A percentile compares a stretch with the other conserved stretches of the same genome.
Conservation (phyloP, 2,113 vertebrate species). For the Seriola rivoliana region DNA sequence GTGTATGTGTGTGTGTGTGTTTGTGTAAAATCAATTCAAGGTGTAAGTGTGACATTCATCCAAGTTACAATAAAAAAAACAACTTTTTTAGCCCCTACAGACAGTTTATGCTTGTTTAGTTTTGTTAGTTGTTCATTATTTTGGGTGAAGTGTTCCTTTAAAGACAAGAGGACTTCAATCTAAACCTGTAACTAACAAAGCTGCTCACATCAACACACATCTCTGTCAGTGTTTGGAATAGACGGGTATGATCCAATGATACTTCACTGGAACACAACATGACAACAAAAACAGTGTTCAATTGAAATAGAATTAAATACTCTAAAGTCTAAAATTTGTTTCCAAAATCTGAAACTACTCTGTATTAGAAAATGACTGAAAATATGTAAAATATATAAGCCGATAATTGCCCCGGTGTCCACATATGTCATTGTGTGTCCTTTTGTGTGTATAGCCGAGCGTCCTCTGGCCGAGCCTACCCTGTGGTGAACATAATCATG, state of each 20-base stretch:
- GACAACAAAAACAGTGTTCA: background rate
- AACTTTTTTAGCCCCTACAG: no score
- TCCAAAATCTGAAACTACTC: background rate
- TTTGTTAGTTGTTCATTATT: no score
- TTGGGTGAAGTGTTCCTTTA: background rate
- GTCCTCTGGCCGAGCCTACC: constrained; percentile 68
- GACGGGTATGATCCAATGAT: background rate
- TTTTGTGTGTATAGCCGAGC: constrained; percentile 57
- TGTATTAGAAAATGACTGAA: background rate
- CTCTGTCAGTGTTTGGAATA: background rate
- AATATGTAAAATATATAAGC: constrained; percentile 39
- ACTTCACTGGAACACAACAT: background rate
- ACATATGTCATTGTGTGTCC: constrained; percentile 50
- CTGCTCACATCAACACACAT: background rate
- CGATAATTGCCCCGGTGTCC: constrained; percentile 54
- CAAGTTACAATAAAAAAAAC: background rate
- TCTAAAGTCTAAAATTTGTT: background rate
- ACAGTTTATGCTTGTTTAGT: no score
- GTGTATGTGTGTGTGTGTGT: background rate
- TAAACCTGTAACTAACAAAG: background rate
- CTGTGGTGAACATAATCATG: constrained; percentile 79
- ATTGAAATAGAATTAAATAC: background rate
- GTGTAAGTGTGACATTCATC: background rate
- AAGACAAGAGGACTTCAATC: background rate
- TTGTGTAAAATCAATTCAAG: background rate